Percentiles rank a stretch among this genome's conserved stretches.
Conservation (phyloP, 2,888 invertebrate species). For the Cheilosia scutellata region DNA sequence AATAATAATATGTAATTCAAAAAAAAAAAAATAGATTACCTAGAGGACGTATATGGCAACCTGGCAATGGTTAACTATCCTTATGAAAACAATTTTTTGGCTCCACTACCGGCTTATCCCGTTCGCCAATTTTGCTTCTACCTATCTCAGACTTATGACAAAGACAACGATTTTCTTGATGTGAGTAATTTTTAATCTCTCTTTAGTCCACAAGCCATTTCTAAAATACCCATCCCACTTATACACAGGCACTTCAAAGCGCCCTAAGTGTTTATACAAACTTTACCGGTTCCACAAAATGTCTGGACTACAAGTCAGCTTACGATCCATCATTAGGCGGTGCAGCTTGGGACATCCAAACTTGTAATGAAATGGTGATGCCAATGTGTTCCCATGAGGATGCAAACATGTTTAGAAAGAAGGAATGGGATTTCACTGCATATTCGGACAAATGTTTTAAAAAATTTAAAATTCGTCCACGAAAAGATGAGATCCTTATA, state of each 20-base stretch:
- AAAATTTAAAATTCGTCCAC: conserved; percentile 89
- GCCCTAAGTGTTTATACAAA: conserved; percentile 92
- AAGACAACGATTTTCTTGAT: conserved; percentile 59
- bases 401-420: conserved; percentile 93
- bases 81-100: conserved; percentile 92
- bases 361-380: conserved; percentile 99
- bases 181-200: not conserved
- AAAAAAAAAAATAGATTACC: no score
- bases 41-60: conserved; percentile 89
- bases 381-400: conserved; percentile 93
- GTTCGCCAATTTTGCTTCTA: conserved; percentile 88
- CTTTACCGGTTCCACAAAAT: conserved; percentile 89
- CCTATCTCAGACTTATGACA: conserved; percentile 80
- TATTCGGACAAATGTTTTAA: conserved; percentile 89
- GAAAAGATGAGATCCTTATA: conserved; percentile 87
- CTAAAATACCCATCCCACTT: not conserved
- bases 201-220: no score
- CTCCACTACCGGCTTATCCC: conserved; percentile 93
- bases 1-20: no score
- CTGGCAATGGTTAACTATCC: conserved; percentile 99
- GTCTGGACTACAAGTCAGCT: conserved; percentile 88
- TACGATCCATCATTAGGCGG: conserved; percentile 87
- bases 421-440: conserved; percentile 89
- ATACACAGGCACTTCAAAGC: conserved; percentile 86
- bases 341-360: conserved; percentile 92